A percentile compares a stretch with the other conserved stretches of the same genome.
phyloP scores from a whole-genome alignment of 2,797 vertebrate genomes.

The Limosa lapponica region DNA sequence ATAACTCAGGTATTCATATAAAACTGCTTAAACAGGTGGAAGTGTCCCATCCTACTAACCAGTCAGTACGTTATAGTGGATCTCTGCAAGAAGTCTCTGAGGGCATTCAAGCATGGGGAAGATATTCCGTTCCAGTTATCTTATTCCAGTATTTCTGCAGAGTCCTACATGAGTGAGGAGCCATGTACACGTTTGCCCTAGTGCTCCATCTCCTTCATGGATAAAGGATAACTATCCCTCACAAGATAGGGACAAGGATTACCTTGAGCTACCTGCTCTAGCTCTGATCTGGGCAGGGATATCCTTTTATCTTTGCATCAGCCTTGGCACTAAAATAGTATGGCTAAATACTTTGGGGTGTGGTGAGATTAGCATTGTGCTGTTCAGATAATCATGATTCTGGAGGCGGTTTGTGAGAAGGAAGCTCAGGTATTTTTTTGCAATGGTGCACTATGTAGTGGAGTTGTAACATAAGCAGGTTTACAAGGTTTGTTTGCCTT shows the following conservation, averaged over 20 bases:
- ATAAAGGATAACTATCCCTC: background rate
- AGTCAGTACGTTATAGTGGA: background rate
- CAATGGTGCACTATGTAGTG: background rate
- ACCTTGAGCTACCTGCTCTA: background rate
- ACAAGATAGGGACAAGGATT: background rate
- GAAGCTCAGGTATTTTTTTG: background rate
- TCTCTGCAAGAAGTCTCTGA: background rate
- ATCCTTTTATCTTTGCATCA: background rate
- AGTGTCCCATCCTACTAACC: background rate
- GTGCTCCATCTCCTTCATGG: too few species aligned
- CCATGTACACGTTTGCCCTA: background rate
- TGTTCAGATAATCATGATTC: background rate
- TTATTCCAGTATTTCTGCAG: background rate
- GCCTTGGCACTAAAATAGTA: background rate
- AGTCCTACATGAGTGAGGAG: background rate
- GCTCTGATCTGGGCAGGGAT: background rate
- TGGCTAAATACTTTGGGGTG: background rate
- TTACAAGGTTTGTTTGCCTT: background rate
- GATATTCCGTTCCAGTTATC: background rate
- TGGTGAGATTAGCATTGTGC: background rate
- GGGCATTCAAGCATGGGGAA: background rate
- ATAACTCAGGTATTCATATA: background rate
- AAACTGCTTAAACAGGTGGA: background rate
- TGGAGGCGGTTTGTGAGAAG: background rate
- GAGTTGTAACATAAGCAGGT: background rate